phyloP scores from a whole-genome alignment of 1,140 invertebrate species.

The Ephestia elutella region DNA sequence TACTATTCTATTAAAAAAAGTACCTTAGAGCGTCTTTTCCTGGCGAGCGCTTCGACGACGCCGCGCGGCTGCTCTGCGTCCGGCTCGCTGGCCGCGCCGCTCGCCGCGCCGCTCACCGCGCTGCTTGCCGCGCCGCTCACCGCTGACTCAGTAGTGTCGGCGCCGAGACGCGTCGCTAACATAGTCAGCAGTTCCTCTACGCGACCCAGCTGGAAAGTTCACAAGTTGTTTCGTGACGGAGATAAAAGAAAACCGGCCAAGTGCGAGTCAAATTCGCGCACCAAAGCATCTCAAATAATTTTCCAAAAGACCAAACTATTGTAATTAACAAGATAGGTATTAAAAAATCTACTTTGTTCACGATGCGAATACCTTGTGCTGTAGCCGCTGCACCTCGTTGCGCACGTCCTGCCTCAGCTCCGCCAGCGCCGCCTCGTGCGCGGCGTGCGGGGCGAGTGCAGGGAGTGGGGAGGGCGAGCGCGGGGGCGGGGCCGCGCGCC shows the following conservation, averaged over 20 bases:
- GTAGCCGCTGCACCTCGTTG: slow-evolving; percentile 52
- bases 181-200: slow-evolving; percentile 60
- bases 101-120: slow-evolving; percentile 77
- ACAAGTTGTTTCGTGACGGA: not conserved
- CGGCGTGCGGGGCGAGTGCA: slow-evolving; percentile 53
- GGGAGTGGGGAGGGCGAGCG: slow-evolving; percentile 57
- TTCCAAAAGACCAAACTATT: no score
- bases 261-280: no score
- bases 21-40: slow-evolving; percentile 76
- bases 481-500: slow-evolving; percentile 62
- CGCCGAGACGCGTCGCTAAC: slow-evolving; percentile 55
- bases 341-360: no score
- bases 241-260: no score
- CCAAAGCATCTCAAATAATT: no score
- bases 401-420: slow-evolving; percentile 54
- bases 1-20: no score
- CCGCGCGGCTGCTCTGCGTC: slow-evolving; percentile 49
- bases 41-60: slow-evolving; percentile 23
- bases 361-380: slow-evolving; percentile 52
- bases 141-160: slow-evolving; percentile 41
- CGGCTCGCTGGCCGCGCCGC: slow-evolving; percentile 50
- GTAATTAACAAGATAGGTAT: no score
- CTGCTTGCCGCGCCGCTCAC: slow-evolving; percentile 53
- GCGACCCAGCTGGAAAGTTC: slow-evolving; percentile 41
- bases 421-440: slow-evolving; percentile 58